Conservation (phyloP, 2,888 invertebrate species). For the Watsonalla cultraria region DNA sequence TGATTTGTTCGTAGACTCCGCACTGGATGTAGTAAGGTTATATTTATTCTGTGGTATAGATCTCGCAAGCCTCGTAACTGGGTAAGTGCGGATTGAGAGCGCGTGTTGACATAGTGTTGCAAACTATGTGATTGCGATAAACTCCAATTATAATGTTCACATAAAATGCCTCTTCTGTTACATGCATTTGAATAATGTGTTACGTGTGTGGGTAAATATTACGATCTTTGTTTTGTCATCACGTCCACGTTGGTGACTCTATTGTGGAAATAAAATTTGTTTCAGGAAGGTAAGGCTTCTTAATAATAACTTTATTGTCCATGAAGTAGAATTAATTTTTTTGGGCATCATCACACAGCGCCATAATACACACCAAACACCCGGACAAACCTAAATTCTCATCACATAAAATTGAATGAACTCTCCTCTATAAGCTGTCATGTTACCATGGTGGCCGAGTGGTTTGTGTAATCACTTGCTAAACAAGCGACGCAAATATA, state of each 20-base stretch:
- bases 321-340: too few species aligned
- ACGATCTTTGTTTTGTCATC: conserved; percentile 5
- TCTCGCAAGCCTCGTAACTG: conserved; percentile 18
- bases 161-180: conserved; percentile 5
- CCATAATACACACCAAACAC: too few species aligned
- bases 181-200: background rate
- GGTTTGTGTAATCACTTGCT: too few species aligned
- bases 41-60: background rate
- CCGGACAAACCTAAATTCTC: too few species aligned
- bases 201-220: background rate
- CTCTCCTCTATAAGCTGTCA: too few species aligned
- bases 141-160: conserved; percentile 24
- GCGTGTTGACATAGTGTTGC: conserved; percentile 36
- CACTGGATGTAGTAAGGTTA: background rate
- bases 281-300: too few species aligned
- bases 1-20: too few species aligned
- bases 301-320: too few species aligned
- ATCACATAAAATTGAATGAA: too few species aligned
- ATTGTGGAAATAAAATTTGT: background rate
- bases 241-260: conserved; percentile 2
- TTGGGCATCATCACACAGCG: too few species aligned
- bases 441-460: too few species aligned
- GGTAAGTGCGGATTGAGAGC: conserved; percentile 21
- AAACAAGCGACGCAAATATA: too few species aligned
- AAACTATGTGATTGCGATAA: conserved; percentile 34